Base-by-base conservation (phyloP, 1,140 invertebrate species). In the Aphidius ervi region DNA sequence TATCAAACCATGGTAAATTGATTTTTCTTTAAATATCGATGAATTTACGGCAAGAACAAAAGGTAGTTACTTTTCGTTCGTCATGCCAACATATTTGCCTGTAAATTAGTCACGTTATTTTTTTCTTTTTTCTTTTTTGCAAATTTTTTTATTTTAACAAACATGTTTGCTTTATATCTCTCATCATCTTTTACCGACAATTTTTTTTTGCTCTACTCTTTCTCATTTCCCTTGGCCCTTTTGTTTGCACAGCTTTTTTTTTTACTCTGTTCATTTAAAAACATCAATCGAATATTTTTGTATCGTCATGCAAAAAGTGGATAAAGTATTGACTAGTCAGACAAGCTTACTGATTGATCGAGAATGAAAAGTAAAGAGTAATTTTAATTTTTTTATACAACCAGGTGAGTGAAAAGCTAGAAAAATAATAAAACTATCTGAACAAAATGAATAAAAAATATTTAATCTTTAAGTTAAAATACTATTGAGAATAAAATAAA, bases 21-120 rank as follows among this genome's bases (percentile, higher is more conserved):
- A 72, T 74, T 69, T 31, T 42, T 56, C 58, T 63, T 67, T 70
- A 54, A 72, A 73, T 74, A 72, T 74, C 70, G 73, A 72, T 67
- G 64, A 58, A 50, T 52, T 49, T 56, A 23, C 40, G 64, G 54
- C 46, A 56, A 46, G 62, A 70, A 71, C 66, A 66, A 74, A 70
- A 68, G 0, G 39, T 7, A 37, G 53, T 37, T 8, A 16, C 23
- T 40, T 54, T 49, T 7, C 49, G 56, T 49, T 47, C 46, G 39
- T 48, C 62, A 59, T 63, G 49, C 9, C 66, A 58, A 66, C 68
- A 70, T 75, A 72, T 77, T 77, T 77, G 66, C 70, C 53, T 65
- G 72, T 57, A 60, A 54, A 74, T 77, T 74, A 59, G 75, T 72
- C 63, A 56, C 67, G 64, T 55, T 62, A 69, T 68, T 69, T 69